Conservation (phyloP, 2,797 vertebrate species). For the Merluccius polli region DNA sequence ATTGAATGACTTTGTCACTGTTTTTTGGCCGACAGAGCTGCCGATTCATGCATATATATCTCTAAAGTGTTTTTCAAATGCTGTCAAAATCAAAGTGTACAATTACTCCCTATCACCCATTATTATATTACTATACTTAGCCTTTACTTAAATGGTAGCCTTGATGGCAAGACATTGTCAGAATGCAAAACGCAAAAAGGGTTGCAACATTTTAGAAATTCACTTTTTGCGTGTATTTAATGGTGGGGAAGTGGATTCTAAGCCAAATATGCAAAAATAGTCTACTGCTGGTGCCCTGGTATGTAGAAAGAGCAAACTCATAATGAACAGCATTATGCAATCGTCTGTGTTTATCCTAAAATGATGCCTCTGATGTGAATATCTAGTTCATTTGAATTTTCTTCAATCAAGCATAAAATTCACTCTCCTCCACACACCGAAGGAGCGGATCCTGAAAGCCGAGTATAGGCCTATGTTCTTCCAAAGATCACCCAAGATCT, state of each 20-base stretch:
- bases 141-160: neutral
- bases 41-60: slow-evolving; percentile 46
- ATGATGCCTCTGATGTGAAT: too few relatives aligned
- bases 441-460: neutral
- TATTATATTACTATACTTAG: neutral
- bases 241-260: too few relatives aligned
- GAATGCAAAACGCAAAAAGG: neutral
- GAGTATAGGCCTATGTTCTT: neutral
- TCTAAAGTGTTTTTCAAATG: neutral
- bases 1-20: slow-evolving; percentile 56
- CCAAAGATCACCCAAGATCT: neutral
- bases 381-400: too few relatives aligned
- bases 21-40: slow-evolving; percentile 46
- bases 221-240: too few relatives aligned
- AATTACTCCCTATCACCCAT: neutral
- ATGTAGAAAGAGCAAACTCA: too few relatives aligned
- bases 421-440: too few relatives aligned
- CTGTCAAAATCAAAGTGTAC: neutral
- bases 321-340: too few relatives aligned
- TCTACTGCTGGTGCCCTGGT: too few relatives aligned
- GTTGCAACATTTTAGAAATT: too few relatives aligned
- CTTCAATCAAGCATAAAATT: too few relatives aligned
- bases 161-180: neutral
- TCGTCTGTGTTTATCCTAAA: too few relatives aligned
- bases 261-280: too few relatives aligned